phyloP scores from a whole-genome alignment of 2,113 vertebrate species.

The Hoplias malabaricus region DNA sequence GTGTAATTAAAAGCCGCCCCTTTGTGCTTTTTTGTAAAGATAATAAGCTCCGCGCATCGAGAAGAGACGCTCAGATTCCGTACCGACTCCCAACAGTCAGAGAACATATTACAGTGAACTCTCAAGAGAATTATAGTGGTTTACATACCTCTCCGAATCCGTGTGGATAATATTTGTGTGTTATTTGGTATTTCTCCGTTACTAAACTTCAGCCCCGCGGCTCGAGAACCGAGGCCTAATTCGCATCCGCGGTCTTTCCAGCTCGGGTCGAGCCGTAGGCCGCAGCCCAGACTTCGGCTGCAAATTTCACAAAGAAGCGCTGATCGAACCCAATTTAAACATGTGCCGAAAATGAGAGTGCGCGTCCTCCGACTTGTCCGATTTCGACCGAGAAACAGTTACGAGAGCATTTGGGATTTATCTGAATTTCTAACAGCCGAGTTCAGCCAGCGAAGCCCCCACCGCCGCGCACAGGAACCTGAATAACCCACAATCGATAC shows the following conservation, averaged over 20 bases:
- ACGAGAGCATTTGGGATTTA: not conserved
- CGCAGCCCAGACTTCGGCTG: not conserved
- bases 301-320: not conserved
- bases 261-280: conserved; percentile 29
- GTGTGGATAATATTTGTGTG: too few species aligned
- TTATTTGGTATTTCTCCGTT: not conserved
- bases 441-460: conserved; percentile 41
- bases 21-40: not conserved
- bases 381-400: not conserved
- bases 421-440: conserved; percentile 29
- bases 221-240: not conserved
- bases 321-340: not conserved
- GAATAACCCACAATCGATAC: conserved; percentile 64
- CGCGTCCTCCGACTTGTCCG: not conserved
- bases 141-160: not conserved
- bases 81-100: not conserved
- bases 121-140: not conserved
- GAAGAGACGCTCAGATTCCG: not conserved
- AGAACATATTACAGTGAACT: not conserved
- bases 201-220: not conserved
- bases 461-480: conserved; percentile 66
- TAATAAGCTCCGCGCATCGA: not conserved
- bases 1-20: not conserved
- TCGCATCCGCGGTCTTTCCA: conserved; percentile 32
- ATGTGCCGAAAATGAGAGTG: not conserved